phyloP scores from a whole-genome alignment of 2,113 vertebrate species.

The Proteles cristata region DNA sequence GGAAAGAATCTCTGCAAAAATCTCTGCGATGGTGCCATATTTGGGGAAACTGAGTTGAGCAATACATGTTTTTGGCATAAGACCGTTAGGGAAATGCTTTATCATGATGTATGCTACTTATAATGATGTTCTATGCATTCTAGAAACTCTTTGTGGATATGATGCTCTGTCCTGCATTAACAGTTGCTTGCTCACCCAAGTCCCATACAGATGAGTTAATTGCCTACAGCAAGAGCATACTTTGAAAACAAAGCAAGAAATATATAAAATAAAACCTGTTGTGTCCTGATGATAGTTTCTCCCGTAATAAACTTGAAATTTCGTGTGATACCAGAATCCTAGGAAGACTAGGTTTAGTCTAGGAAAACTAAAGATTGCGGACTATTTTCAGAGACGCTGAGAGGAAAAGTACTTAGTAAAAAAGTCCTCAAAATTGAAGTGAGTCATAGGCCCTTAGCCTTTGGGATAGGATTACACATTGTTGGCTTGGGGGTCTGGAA shows the following conservation, averaged over 20 bases:
- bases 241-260: constrained; percentile 43
- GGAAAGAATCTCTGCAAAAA: not conserved
- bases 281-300: not conserved
- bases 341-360: not conserved
- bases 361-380: not conserved
- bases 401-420: not conserved
- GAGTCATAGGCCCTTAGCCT: not conserved
- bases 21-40: not conserved
- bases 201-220: constrained; percentile 55
- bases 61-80: not conserved
- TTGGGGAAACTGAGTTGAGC: not conserved
- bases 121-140: not conserved
- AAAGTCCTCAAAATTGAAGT: not conserved
- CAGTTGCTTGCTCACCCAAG: not conserved
- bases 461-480: not conserved
- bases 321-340: not conserved
- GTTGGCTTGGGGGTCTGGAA: not conserved
- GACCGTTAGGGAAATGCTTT: not conserved
- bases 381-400: not conserved
- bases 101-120: not conserved
- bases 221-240: constrained; percentile 26
- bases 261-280: not conserved
- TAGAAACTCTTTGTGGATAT: not conserved
- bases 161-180: not conserved
- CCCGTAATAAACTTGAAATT: not conserved